A percentile compares a stretch with the other conserved stretches of the same genome.
These are phyloP conservation scores for Panthera leo DNA, from an alignment of 2,113 vertebrate genomes.

Conservation along the genomic window DNA sequence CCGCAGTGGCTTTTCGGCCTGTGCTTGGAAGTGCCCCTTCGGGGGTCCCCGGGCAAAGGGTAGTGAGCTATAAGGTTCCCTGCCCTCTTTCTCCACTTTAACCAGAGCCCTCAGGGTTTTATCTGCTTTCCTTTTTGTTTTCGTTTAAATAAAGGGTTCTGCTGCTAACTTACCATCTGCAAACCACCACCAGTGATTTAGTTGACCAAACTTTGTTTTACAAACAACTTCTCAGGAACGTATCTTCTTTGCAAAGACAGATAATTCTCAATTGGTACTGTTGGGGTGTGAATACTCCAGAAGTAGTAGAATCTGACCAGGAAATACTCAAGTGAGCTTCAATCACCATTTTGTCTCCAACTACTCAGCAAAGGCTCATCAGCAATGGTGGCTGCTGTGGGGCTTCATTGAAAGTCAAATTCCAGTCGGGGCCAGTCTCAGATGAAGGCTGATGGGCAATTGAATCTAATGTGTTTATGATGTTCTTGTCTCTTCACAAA, in stretches of 20 bases:
- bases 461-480: neutral
- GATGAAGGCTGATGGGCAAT: neutral
- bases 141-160: neutral
- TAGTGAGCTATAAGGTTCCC: neutral
- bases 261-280: neutral
- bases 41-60: neutral
- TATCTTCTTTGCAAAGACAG: neutral
- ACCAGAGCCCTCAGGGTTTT: neutral
- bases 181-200: neutral
- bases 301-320: constrained; percentile 23
- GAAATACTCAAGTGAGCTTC: neutral
- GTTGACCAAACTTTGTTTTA: neutral
- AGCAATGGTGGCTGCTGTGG: fast-evolving
- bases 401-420: neutral
- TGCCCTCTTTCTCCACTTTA: neutral
- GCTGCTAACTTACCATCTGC: neutral
- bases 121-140: neutral
- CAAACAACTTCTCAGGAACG: neutral
- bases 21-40: neutral
- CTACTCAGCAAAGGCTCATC: neutral
- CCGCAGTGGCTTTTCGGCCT: neutral
- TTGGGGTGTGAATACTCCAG: neutral
- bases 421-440: neutral
- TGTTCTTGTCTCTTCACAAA: constrained; percentile 26
- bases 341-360: neutral